phyloP scores from a whole-genome alignment of 2,113 vertebrate species.

The Amazona guildingii region DNA sequence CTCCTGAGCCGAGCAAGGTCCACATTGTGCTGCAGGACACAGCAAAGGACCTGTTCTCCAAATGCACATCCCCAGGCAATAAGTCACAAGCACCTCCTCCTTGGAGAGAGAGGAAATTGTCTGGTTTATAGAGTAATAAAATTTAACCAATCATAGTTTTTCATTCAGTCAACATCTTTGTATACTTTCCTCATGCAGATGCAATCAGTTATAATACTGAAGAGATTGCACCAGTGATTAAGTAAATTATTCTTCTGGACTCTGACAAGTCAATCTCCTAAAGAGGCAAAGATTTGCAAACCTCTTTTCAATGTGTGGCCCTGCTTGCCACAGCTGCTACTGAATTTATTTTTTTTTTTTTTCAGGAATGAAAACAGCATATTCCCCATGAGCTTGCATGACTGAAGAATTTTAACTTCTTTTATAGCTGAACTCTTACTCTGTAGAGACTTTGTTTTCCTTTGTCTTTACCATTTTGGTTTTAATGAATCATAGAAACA shows the following conservation, averaged over 20 bases:
- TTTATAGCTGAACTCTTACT: background rate
- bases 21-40: too few species aligned
- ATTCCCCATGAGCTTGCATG: background rate
- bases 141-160: background rate
- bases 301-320: background rate
- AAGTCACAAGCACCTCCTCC: accelerated
- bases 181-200: background rate
- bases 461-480: background rate
- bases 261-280: background rate
- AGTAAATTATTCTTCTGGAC: background rate
- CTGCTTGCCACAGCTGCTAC: background rate
- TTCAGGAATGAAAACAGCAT: background rate
- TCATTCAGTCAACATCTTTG: background rate
- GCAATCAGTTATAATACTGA: background rate
- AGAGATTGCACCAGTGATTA: background rate
- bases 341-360: background rate
- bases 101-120: too few species aligned
- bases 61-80: background rate
- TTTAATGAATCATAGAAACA: background rate
- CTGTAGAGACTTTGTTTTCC: background rate
- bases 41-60: accelerated
- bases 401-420: background rate
- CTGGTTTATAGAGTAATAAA: background rate
- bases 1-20: background rate
- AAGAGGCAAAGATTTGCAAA: background rate